Evolutionary conservation across 1,140 invertebrate genomes (phyloP).

Genomic region (Neomicropteryx cornuta): DNA sequence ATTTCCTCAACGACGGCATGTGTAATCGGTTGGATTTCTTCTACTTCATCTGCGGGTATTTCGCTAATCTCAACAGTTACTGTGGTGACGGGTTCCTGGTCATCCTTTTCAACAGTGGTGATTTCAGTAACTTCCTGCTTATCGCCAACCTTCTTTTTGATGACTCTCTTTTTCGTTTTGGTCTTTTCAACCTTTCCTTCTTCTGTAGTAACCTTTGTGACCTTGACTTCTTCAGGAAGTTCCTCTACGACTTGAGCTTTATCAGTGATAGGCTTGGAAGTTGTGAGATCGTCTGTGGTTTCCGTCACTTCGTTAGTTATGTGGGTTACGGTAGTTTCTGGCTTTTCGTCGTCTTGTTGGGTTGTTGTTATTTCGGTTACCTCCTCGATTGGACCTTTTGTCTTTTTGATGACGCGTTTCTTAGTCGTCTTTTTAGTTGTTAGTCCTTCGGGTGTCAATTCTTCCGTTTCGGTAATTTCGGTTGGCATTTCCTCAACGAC

Average conservation of each 20-base stretch:
- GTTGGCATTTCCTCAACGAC: conserved; percentile 16
- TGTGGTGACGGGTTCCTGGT: conserved; percentile 27
- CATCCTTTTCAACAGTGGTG: conserved; percentile 26
- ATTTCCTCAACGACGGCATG: too few relatives aligned
- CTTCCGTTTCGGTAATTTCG: conserved; percentile 21
- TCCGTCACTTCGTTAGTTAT: conserved; percentile 19
- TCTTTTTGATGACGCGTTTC: conserved; percentile 17
- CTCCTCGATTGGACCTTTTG: conserved; percentile 18
- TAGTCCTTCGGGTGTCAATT: conserved; percentile 20
- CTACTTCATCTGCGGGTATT: conserved; percentile 21
- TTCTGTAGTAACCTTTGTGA: conserved; percentile 23
- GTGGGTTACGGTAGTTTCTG: conserved; percentile 18
- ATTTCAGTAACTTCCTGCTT: conserved; percentile 29
- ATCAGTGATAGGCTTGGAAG: neutral
- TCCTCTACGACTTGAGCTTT: conserved; percentile 10
- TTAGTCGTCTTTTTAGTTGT: conserved; percentile 25
- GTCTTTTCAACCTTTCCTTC: conserved; percentile 25
- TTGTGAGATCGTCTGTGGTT: conserved; percentile 12
- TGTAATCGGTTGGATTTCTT: too few relatives aligned
- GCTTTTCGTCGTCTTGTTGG: conserved; percentile 16
- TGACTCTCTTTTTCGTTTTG: conserved; percentile 28
- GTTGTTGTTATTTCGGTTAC: conserved; percentile 18
- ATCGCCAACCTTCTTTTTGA: conserved; percentile 24
- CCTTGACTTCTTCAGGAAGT: conserved; percentile 14
- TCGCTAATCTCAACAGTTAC: conserved; percentile 19